These are phyloP conservation scores for Euwallacea fornicatus DNA, from an alignment of 1,140 invertebrate genomes.

Conservation along the genomic window DNA sequence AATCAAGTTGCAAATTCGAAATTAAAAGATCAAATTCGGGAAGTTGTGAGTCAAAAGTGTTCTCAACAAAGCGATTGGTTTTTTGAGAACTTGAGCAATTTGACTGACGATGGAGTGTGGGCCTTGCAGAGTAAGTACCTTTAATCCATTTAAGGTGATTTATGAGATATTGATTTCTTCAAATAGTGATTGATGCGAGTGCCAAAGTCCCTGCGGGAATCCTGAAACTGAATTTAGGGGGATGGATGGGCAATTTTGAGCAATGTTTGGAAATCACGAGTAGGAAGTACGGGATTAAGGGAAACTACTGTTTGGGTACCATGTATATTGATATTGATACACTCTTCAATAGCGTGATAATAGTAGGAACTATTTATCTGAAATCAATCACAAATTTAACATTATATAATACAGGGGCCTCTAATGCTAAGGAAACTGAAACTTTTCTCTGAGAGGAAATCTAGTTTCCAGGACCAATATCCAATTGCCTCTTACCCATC, in stretches of 20 bases:
- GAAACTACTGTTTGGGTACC: slow-evolving; percentile 44
- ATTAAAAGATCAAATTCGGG: not conserved
- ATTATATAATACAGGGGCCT: not conserved
- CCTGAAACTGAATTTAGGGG: slow-evolving; percentile 37
- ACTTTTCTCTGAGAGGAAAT: slow-evolving; percentile 14
- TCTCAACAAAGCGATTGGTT: slow-evolving; percentile 17
- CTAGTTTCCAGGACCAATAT: slow-evolving; percentile 18
- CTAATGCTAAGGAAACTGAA: not conserved
- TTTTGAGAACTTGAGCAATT: slow-evolving; percentile 29
- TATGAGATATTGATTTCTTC: slow-evolving; percentile 8
- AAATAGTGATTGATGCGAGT: slow-evolving; percentile 45
- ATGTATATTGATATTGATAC: slow-evolving; percentile 23
- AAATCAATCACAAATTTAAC: not conserved
- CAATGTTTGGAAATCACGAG: slow-evolving; percentile 40
- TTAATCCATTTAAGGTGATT: not conserved
- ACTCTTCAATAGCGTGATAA: not conserved
- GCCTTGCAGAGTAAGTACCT: slow-evolving; percentile 40
- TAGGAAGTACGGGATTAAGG: slow-evolving; percentile 26
- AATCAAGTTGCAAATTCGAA: not conserved
- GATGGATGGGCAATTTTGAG: slow-evolving; percentile 45
- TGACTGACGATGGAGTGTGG: slow-evolving; percentile 27
- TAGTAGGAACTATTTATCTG: not conserved
- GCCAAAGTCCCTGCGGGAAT: slow-evolving; percentile 45
- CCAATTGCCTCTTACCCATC: slow-evolving; percentile 22
- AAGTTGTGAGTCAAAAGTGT: slow-evolving; percentile 29